A percentile compares a stretch with the other conserved stretches of the same genome.
phyloP scores from a whole-genome alignment of 2,113 vertebrate genomes.

The Lamprotornis superbus region DNA sequence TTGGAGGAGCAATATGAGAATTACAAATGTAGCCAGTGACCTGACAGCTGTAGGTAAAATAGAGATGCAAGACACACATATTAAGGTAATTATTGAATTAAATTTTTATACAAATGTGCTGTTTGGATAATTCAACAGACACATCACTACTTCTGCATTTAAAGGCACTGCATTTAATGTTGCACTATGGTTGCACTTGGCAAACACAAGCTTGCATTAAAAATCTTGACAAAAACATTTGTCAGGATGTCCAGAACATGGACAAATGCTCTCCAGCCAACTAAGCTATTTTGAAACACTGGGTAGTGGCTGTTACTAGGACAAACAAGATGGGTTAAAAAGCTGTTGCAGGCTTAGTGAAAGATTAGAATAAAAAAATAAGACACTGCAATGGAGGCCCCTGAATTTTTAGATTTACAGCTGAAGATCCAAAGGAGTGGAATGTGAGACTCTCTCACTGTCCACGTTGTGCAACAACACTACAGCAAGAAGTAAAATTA shows the following conservation, averaged over 20 bases:
- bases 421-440: neutral
- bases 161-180: neutral
- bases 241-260: neutral
- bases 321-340: neutral
- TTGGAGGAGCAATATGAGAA: neutral
- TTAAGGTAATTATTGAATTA: neutral
- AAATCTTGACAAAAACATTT: neutral
- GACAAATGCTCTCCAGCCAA: neutral
- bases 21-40: neutral
- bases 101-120: neutral
- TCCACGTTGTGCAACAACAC: neutral
- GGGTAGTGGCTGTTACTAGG: neutral
- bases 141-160: neutral
- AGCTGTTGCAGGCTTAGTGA: neutral
- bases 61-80: neutral
- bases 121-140: neutral
- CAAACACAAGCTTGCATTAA: neutral
- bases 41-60: neutral
- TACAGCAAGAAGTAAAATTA: neutral
- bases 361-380: neutral
- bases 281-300: neutral
- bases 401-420: neutral
- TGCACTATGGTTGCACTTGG: neutral
- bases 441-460: neutral
- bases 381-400: neutral